A percentile compares a stretch with the other conserved stretches of the same genome.
These are phyloP conservation scores for Myzus persicae DNA, from an alignment of 1,140 invertebrate species.

Conservation along the genomic window DNA sequence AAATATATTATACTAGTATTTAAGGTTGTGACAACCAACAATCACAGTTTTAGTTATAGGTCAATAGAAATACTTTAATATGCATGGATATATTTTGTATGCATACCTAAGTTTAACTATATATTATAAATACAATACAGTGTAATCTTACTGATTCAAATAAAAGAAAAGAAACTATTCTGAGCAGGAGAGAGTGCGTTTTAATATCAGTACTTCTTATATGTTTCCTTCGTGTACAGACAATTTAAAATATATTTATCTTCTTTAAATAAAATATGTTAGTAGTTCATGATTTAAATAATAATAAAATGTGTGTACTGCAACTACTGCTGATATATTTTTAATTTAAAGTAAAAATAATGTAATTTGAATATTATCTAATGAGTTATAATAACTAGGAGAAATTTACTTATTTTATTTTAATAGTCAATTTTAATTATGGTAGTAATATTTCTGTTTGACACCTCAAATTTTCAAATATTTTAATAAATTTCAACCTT, in stretches of 20 bases:
- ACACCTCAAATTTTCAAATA: neutral
- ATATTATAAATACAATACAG: neutral
- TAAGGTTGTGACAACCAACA: neutral
- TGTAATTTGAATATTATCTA: neutral
- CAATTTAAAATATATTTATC: neutral
- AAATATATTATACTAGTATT: neutral
- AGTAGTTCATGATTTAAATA: neutral
- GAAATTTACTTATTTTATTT: neutral
- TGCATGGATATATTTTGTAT: neutral
- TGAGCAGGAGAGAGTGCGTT: neutral
- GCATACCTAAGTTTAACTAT: too few relatives aligned
- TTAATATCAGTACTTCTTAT: neutral
- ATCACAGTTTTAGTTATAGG: neutral
- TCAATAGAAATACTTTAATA: neutral
- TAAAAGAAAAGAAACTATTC: neutral
- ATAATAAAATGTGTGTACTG: neutral
- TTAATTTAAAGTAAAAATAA: slow-evolving; percentile 10
- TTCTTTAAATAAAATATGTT: neutral
- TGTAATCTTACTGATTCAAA: neutral
- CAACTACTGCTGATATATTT: neutral
- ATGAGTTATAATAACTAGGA: neutral
- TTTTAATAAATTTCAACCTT: slow-evolving; percentile 20
- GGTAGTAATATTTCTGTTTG: neutral
- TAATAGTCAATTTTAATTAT: neutral
- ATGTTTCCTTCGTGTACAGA: neutral